Percentiles rank a stretch among this genome's conserved stretches.
Evolutionary conservation across 2,888 invertebrate species (phyloP).

Genomic region (Chrysolina oricalcia): DNA sequence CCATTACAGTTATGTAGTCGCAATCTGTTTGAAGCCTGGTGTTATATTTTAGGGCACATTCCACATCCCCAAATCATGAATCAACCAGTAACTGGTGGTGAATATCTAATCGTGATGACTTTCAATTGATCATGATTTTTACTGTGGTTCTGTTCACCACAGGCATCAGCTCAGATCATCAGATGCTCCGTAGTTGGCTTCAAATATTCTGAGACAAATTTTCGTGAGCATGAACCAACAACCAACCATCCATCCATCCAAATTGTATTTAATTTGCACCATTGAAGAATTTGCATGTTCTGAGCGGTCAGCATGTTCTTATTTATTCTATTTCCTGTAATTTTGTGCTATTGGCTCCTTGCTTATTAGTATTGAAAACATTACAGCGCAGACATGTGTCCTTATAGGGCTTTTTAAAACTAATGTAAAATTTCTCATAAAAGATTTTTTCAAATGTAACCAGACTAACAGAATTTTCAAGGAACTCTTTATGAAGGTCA

Average conservation of each 20-base stretch:
- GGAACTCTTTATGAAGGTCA: not conserved
- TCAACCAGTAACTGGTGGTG: constrained; percentile 30
- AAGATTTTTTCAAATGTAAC: not conserved
- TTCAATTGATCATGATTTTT: constrained; percentile 44
- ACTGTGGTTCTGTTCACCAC: constrained; percentile 31
- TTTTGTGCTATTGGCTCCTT: not conserved
- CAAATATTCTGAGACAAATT: constrained; percentile 27
- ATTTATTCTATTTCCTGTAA: not conserved
- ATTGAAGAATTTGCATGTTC: not conserved
- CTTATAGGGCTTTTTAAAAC: not conserved
- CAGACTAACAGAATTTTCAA: not conserved
- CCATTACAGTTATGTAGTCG: constrained; percentile 50
- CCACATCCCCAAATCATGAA: constrained; percentile 36
- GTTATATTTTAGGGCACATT: constrained; percentile 27
- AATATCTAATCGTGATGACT: constrained; percentile 8
- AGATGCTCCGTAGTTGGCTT: constrained; percentile 3
- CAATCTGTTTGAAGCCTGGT: constrained; percentile 23
- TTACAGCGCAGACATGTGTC: constrained; percentile 3
- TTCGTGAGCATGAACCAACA: constrained; percentile 23
- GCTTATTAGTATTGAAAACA: constrained; percentile 3
- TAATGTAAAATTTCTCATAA: not conserved
- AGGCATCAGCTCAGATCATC: constrained; percentile 28
- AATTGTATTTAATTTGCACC: not conserved
- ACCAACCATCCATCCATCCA: too few species aligned
- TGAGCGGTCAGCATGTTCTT: not conserved